These are phyloP conservation scores for Linnaemya vulpina DNA, from an alignment of 2,888 invertebrate genomes.

Conservation along the genomic window DNA sequence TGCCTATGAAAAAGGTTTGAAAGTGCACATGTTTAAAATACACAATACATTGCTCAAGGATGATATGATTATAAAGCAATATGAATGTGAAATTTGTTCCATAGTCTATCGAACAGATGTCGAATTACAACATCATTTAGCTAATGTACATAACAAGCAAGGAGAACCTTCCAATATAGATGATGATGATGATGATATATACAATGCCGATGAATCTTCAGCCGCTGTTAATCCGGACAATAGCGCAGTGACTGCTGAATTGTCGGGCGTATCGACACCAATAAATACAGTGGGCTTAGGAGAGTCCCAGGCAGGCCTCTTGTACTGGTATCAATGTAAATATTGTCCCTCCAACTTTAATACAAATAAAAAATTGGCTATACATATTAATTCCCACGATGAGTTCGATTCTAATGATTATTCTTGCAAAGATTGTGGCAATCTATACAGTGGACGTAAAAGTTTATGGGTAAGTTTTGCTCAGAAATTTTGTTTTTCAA, in stretches of 20 bases:
- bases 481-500: background rate
- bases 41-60: conserved; percentile 81
- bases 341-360: conserved; percentile 83
- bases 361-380: conserved; percentile 82
- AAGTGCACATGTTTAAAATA: conserved; percentile 83
- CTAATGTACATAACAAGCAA: conserved; percentile 81
- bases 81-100: conserved; percentile 82
- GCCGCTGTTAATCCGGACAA: conserved; percentile 50
- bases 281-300: conserved; percentile 57
- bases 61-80: conserved; percentile 81
- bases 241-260: conserved; percentile 53
- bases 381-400: conserved; percentile 83
- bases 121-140: conserved; percentile 81
- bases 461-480: conserved; percentile 82
- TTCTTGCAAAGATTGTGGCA: conserved; percentile 83
- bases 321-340: conserved; percentile 83
- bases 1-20: conserved; percentile 83
- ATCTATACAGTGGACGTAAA: conserved; percentile 83
- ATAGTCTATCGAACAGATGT: conserved; percentile 81
- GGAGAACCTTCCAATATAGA: conserved; percentile 74
- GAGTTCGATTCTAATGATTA: conserved; percentile 83
- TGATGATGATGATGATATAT: conserved; percentile 69
- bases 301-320: conserved; percentile 71
- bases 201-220: conserved; percentile 63
- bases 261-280: conserved; percentile 72